Percentiles rank a stretch among this genome's conserved stretches.
Evolutionary conservation across 2,113 vertebrate genomes (phyloP).

Genomic region (Ovis aries): DNA sequence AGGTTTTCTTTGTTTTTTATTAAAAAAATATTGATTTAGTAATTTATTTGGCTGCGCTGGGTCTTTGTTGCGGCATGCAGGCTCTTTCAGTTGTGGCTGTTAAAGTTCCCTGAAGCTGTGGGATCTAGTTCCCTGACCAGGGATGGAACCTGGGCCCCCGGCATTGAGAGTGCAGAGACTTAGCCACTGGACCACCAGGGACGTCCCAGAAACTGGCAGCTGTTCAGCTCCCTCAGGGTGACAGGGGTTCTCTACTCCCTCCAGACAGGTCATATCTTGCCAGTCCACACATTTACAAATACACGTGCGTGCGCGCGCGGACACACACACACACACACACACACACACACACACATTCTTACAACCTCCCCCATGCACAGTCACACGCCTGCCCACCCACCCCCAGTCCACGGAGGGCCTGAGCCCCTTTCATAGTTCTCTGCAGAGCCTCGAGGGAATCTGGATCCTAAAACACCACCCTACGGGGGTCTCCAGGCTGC

Average conservation of each 20-base stretch:
- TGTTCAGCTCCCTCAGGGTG: background rate
- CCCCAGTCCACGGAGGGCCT: background rate
- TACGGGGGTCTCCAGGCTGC: background rate
- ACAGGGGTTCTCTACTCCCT: background rate
- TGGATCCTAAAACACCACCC: background rate
- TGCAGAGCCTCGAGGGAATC: background rate
- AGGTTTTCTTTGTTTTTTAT: background rate
- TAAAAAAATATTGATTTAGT: background rate
- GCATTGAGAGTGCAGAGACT: background rate
- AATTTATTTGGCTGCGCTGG: background rate
- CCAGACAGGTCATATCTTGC: background rate
- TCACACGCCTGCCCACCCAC: background rate
- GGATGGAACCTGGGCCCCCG: background rate
- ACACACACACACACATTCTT: too few relatives aligned
- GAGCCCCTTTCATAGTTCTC: background rate
- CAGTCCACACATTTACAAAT: background rate
- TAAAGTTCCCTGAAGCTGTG: background rate
- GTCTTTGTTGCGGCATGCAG: background rate
- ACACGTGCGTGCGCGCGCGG: fast-evolving
- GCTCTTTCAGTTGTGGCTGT: background rate
- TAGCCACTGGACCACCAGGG: background rate
- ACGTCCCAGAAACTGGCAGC: background rate
- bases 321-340: background rate
- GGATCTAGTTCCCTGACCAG: background rate
- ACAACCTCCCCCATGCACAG: background rate